A percentile compares a stretch with the other conserved stretches of the same genome.
These are phyloP conservation scores for Orchestia grillus DNA, from an alignment of 1,140 invertebrate genomes.

Conservation along the genomic window DNA sequence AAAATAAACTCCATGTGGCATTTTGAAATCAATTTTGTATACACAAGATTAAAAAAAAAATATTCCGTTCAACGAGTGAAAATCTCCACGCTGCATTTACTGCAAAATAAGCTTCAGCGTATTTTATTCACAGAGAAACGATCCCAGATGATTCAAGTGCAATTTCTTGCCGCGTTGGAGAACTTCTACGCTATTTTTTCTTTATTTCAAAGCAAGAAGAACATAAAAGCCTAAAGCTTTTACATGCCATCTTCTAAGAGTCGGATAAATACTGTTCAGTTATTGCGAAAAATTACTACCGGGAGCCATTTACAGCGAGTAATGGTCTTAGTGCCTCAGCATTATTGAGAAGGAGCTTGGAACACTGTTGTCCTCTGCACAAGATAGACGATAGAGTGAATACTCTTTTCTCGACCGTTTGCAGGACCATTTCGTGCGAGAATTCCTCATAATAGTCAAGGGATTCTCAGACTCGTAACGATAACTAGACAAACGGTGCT, in stretches of 20 bases:
- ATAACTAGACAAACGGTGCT: not conserved
- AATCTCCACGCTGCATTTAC: not conserved
- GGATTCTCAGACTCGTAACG: not conserved
- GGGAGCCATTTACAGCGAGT: not conserved
- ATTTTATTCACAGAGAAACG: not conserved
- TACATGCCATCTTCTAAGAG: not conserved
- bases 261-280: not conserved
- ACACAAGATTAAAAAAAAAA: not conserved
- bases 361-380: not conserved
- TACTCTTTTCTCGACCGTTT: not conserved
- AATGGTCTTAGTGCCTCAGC: not conserved
- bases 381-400: not conserved
- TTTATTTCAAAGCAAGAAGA: not conserved
- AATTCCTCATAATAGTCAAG: not conserved
- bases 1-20: not conserved
- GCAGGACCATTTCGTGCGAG: not conserved
- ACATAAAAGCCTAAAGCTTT: not conserved
- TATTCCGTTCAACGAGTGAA: not conserved
- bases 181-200: not conserved
- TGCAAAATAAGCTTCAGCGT: not conserved
- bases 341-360: not conserved
- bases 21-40: not conserved
- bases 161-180: not conserved
- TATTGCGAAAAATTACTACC: not conserved
- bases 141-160: not conserved